phyloP scores from a whole-genome alignment of 2,797 vertebrate genomes.

The Myripristis jacobus region DNA sequence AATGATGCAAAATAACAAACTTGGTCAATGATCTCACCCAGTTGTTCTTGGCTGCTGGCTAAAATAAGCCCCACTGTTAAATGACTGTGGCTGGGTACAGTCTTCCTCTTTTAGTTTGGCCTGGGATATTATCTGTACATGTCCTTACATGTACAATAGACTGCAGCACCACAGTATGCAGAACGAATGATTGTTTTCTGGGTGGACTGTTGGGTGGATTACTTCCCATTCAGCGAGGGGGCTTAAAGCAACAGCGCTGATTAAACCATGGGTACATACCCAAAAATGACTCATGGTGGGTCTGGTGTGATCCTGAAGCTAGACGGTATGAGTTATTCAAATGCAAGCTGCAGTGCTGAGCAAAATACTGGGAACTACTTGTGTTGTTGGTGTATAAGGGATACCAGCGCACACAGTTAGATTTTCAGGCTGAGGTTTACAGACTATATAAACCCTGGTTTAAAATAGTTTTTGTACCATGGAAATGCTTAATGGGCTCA shows the following conservation, averaged over 20 bases:
- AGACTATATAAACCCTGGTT: background rate
- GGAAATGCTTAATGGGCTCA: constrained; percentile 19
- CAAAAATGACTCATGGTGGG: constrained; percentile 30
- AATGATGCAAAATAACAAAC: constrained; percentile 56
- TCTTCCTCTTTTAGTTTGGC: constrained; percentile 62
- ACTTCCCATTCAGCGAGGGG: constrained; percentile 30
- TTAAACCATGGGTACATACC: constrained; percentile 27
- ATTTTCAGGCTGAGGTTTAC: constrained; percentile 2
- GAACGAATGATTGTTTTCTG: constrained; percentile 8
- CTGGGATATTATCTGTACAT: constrained; percentile 57
- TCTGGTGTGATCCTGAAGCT: too few species aligned
- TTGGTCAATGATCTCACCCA: constrained; percentile 68
- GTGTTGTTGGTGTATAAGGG: too few species aligned
- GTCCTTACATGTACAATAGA: constrained; percentile 69
- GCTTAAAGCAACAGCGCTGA: constrained; percentile 1
- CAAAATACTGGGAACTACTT: too few species aligned
- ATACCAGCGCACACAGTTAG: too few species aligned
- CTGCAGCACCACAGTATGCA: constrained; percentile 9
- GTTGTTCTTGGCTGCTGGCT: constrained; percentile 66
- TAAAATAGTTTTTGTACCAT: constrained; percentile 22
- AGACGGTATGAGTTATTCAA: too few species aligned
- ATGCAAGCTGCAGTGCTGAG: too few species aligned
- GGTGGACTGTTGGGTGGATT: constrained; percentile 18
- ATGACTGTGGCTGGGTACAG: constrained; percentile 45
- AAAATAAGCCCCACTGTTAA: constrained; percentile 59